Base-by-base conservation (phyloP, 2,888 invertebrate genomes). In the Orgyia antiqua region DNA sequence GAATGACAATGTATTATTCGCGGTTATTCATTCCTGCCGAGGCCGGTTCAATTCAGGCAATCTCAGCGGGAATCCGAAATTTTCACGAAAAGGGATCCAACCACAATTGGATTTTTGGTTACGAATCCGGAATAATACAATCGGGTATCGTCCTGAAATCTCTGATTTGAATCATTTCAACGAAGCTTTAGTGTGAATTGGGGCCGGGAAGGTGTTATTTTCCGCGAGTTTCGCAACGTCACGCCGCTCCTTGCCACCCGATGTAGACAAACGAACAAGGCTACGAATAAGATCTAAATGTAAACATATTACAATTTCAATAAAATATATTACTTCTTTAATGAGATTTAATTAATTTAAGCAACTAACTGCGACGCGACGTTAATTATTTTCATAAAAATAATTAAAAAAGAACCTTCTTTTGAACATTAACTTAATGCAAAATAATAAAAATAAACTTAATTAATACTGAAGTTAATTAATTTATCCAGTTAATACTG, bases 81-180 rank as follows among this genome's bases (percentile, higher is more conserved):
- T 76, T 74, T 73, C 72, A 58, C 72, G 63, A 77, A 79, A 78
- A 6, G 71, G 79, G 79, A 80, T 80, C 66, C 55, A 49, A 58
- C 56, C 68, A 84, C 86, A 86, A 86, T 86, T 83, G 86, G 86
- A 86, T 83, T 84, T 84, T 82, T 83, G 84, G 79, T 80, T 79
- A 75, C 72, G 66, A 82, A 79, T 78, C 79, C 79, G 84, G 84
- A 86, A 86, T 86, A 86, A 86, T 83, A 83, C 77, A 82, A 80
- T 66, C 75, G 80, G 80, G 74, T 80, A 80, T 82, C 75, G 75
- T 78, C 72, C 75, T 76, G 76, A 80, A 82, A 84, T 83, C 84
- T 83, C 76, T 70, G 83, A 82, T 83, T 84, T 80, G 80, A 84
- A 86, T 84, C 83, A 69, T 72, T 75, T 74, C 72, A 71, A 63